Base-by-base conservation (phyloP, 2,888 invertebrate genomes). In the Seladonia tumulorum region DNA sequence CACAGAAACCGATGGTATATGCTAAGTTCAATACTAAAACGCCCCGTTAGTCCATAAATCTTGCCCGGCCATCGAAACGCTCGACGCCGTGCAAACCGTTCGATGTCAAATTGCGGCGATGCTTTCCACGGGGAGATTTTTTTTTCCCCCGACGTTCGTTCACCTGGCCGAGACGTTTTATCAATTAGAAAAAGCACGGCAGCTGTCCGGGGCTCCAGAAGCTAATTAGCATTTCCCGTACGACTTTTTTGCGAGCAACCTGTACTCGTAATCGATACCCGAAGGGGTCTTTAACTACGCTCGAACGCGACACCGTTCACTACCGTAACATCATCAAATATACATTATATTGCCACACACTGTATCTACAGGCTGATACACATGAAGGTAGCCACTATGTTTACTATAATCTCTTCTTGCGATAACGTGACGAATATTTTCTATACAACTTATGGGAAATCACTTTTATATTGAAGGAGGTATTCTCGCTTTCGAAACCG, bases 1-100 rank as follows among this genome's bases (percentile, higher is more conserved):
- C 76, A 71, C 42, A 42, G 85, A 74, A 53, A 84, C 76, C 35
- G 63, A 49, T 47, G 79, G 60, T 70, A 73, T 76, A 72, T 76
- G 71, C 83, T 78, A 83, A 79, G 72, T 83, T 77, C 74, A 47
- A 85, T 81, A 81, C 66, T 81, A 78, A 86, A 85, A 75, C 84
- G 76, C 85, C 76, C 81, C 77, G 86, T 79, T 81, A 77, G 63
- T 63, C 75, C 74, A 81, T 85, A 85, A 86, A 86, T 86, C 81
- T 86, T 49, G 12, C 22, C 57, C 29, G 81, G 72, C 85, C 80
- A 78, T 85, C 85, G 81, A 72, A 86, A 81, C 75, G 42, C 60
- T 14, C 76, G 75, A 60, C 70, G 78, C 66, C 83, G 75, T 71
- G 84, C 72, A 39, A 83, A 84, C 83, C 84, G 85, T 85, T 85